phyloP scores from a whole-genome alignment of 2,888 invertebrate species.

The Ophion ellenae region DNA sequence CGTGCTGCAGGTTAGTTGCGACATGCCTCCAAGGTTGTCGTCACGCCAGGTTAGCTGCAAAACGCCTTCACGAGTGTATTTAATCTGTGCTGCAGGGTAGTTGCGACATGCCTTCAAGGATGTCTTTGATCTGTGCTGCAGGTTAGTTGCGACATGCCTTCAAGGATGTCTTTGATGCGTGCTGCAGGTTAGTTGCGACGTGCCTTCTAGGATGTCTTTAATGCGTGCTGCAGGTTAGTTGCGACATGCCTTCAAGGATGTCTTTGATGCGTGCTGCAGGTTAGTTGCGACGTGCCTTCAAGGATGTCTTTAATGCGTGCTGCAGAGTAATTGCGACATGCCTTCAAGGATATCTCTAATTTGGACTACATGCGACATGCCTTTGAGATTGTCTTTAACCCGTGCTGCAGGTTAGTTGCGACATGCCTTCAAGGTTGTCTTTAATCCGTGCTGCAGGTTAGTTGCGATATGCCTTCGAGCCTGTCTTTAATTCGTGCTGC shows the following conservation, averaged over 20 bases:
- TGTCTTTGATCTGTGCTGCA: background rate
- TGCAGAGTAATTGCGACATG: no score
- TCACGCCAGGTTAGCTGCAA: background rate
- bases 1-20: background rate
- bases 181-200: no score
- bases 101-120: background rate
- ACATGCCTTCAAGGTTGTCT: no score
- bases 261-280: background rate
- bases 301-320: no score
- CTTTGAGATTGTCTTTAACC: background rate
- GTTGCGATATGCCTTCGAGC: no score
- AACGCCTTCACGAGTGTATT: background rate
- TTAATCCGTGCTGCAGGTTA: no score
- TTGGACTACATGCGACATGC: no score
- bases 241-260: background rate
- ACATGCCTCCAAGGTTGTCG: background rate
- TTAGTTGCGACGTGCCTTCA: no score
- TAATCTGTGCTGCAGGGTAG: no score
- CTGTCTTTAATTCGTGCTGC: background rate
- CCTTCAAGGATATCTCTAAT: no score
- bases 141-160: background rate
- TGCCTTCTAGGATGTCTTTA: background rate
- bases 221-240: background rate
- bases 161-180: background rate
- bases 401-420: no score